A percentile compares a stretch with the other conserved stretches of the same genome.
Evolutionary conservation across 2,113 vertebrate genomes (phyloP).

Genomic region (Syngnathoides biaculeatus): DNA sequence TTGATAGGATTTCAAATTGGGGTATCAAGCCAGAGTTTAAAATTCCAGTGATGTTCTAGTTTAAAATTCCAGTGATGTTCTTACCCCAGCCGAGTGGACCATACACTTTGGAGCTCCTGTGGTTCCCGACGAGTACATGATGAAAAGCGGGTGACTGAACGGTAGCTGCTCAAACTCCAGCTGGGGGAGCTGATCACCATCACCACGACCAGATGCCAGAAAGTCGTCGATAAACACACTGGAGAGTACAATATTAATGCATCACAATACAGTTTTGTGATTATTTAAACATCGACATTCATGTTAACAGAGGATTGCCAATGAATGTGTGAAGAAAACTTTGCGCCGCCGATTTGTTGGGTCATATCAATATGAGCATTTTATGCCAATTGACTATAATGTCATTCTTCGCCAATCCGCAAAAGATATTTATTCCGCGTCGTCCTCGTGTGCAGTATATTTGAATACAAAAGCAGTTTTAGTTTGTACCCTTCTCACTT

Average conservation of each 20-base stretch:
- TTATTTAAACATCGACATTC: too few relatives aligned
- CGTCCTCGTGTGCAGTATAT: too few relatives aligned
- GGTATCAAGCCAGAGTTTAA: neutral
- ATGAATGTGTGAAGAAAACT: too few relatives aligned
- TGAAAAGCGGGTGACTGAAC: slow-evolving; percentile 90
- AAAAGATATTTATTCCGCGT: too few relatives aligned
- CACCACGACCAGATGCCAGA: slow-evolving; percentile 73
- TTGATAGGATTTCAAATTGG: too few relatives aligned
- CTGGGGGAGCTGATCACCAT: slow-evolving; percentile 84
- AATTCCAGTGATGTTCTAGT: slow-evolving; percentile 27
- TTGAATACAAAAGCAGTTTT: too few relatives aligned
- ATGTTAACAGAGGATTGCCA: too few relatives aligned
- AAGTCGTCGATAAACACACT: slow-evolving; percentile 93
- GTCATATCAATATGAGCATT: too few relatives aligned
- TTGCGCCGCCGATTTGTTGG: too few relatives aligned
- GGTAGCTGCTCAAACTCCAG: slow-evolving; percentile 97
- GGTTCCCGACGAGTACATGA: slow-evolving; percentile 96
- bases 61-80: slow-evolving; percentile 23
- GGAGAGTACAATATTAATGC: neutral
- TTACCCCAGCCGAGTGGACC: slow-evolving; percentile 96
- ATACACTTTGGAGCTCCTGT: slow-evolving; percentile 96
- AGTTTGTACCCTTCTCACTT: too few relatives aligned
- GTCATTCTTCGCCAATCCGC: too few relatives aligned
- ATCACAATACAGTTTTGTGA: neutral
- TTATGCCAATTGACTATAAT: too few relatives aligned